Conservation (phyloP, 2,888 invertebrate genomes). For the Chironomus tentans region DNA sequence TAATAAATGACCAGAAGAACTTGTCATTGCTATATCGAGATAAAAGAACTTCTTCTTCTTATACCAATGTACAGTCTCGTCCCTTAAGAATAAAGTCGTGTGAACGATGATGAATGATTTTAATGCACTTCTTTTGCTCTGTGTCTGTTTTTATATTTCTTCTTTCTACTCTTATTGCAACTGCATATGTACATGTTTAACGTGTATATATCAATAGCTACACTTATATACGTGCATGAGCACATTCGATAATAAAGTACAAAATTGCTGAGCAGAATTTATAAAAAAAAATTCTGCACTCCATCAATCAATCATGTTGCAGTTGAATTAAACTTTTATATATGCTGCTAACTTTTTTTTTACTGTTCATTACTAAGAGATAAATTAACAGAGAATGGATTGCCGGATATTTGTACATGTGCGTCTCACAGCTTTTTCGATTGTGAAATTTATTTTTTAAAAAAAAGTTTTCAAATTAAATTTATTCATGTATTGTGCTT, state of each 20-base stretch:
- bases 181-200: neutral
- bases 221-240: too few relatives aligned
- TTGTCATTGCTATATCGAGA: neutral
- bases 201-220: too few relatives aligned
- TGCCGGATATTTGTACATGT: too few relatives aligned
- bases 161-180: neutral
- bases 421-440: too few relatives aligned
- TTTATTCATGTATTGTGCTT: too few relatives aligned
- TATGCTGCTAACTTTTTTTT: too few relatives aligned
- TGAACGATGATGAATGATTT: neutral
- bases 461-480: too few relatives aligned
- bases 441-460: too few relatives aligned
- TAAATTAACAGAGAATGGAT: too few relatives aligned
- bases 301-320: neutral
- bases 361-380: too few relatives aligned
- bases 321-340: neutral
- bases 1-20: neutral
- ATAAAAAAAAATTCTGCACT: neutral
- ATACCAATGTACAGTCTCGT: neutral
- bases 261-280: neutral
- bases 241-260: neutral
- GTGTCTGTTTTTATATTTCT: neutral
- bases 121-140: neutral
- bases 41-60: neutral
- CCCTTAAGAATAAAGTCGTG: neutral